Conservation (phyloP, 2,113 vertebrate genomes). For the Nibea albiflora region DNA sequence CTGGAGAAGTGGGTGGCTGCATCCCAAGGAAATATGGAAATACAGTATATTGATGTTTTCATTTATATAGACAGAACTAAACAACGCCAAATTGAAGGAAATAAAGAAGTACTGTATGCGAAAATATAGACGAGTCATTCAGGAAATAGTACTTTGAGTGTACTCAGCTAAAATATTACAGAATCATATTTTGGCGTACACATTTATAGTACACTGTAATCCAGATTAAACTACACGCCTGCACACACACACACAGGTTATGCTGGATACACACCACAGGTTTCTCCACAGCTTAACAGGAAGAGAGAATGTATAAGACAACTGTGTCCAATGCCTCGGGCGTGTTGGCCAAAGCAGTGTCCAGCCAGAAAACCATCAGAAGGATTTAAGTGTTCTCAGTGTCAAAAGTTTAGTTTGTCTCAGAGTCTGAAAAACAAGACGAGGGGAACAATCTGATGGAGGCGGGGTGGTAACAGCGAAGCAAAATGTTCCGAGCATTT, state of each 20-base stretch:
- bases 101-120: background rate
- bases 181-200: too few relatives aligned
- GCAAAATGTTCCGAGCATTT: background rate
- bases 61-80: slow-evolving; percentile 19
- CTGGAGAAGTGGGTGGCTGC: slow-evolving; percentile 37
- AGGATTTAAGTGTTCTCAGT: background rate
- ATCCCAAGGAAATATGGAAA: slow-evolving; percentile 32
- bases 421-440: background rate
- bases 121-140: background rate
- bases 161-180: background rate
- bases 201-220: background rate
- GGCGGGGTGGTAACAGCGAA: background rate
- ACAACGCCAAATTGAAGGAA: slow-evolving; percentile 8
- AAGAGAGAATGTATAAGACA: background rate
- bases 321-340: background rate
- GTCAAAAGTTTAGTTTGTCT: background rate
- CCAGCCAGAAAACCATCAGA: background rate
- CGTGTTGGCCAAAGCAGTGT: background rate
- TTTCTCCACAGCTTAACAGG: background rate
- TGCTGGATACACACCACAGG: background rate
- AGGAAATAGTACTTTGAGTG: background rate
- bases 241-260: too few relatives aligned
- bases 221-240: background rate
- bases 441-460: background rate
- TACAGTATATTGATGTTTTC: slow-evolving; percentile 23